Evolutionary conservation across 2,888 invertebrate species (phyloP).

Genomic region (Sphinx pinastri): DNA sequence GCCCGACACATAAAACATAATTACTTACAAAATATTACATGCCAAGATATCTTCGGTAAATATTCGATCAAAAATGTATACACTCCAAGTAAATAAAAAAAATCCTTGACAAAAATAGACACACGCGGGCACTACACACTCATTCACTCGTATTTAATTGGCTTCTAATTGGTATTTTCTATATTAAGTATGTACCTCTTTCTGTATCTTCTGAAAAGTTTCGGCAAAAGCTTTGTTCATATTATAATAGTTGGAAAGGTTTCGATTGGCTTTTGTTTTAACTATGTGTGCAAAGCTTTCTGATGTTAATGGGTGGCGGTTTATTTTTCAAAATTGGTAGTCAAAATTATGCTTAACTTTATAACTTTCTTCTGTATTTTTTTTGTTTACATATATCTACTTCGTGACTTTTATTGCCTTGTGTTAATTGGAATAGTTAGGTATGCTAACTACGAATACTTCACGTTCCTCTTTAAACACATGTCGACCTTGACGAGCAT

Average conservation of each 20-base stretch:
- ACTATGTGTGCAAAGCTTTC: slow-evolving; percentile 22
- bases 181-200: no score
- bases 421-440: no score
- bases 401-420: no score
- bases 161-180: neutral
- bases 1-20: no score
- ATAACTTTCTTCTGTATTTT: neutral
- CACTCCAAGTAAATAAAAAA: no score
- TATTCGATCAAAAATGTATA: no score
- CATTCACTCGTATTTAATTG: neutral
- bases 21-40: no score
- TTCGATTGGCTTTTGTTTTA: slow-evolving; percentile 20
- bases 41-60: no score
- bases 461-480: neutral
- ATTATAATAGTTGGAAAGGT: neutral
- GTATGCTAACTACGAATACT: no score
- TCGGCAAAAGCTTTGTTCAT: no score
- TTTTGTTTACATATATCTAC: neutral
- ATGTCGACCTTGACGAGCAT: slow-evolving; percentile 23
- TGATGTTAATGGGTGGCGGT: slow-evolving; percentile 23
- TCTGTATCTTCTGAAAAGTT: neutral
- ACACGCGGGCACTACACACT: slow-evolving; percentile 6
- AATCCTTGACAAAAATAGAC: neutral
- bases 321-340: neutral
- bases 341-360: neutral